phyloP scores from a whole-genome alignment of 2,797 vertebrate species.

The Melanotaenia trifasciata region DNA sequence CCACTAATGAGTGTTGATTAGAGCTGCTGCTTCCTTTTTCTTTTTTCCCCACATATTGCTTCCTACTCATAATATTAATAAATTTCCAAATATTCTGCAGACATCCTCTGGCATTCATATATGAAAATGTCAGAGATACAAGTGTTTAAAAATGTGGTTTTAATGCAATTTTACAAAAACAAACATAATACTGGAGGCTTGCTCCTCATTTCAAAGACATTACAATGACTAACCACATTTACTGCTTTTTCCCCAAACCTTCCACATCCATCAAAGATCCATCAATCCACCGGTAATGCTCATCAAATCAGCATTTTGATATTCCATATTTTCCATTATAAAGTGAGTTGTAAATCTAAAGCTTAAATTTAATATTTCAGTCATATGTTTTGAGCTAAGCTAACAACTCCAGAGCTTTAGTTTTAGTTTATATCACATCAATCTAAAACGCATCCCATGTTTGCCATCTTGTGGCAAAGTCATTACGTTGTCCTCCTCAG shows the following conservation, averaged over 20 bases:
- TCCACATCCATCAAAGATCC: constrained; percentile 5
- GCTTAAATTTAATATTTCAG: constrained; percentile 9
- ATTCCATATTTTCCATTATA: constrained; percentile 1
- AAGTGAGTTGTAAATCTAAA: constrained; percentile 10
- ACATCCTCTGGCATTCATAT: background rate
- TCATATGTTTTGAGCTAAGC: constrained; percentile 11
- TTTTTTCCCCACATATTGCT: background rate
- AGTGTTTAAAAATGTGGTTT: background rate
- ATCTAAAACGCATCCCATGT: constrained; percentile 10
- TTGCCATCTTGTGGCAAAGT: constrained; percentile 21
- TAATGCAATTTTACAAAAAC: background rate
- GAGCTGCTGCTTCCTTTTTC: background rate
- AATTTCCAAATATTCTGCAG: background rate
- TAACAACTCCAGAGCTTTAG: constrained; percentile 10
- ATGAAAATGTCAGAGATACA: background rate
- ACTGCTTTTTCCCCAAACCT: background rate
- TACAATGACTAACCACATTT: too few relatives aligned
- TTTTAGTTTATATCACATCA: constrained; percentile 12
- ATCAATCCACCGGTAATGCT: constrained; percentile 1
- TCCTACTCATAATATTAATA: background rate
- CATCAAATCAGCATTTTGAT: constrained; percentile 26
- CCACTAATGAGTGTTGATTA: background rate
- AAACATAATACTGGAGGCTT: too few relatives aligned
- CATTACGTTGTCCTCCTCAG: constrained; percentile 26
- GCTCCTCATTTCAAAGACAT: too few relatives aligned